Base-by-base conservation (phyloP, 1,140 invertebrate species). In the Medauroidea extradentata region DNA sequence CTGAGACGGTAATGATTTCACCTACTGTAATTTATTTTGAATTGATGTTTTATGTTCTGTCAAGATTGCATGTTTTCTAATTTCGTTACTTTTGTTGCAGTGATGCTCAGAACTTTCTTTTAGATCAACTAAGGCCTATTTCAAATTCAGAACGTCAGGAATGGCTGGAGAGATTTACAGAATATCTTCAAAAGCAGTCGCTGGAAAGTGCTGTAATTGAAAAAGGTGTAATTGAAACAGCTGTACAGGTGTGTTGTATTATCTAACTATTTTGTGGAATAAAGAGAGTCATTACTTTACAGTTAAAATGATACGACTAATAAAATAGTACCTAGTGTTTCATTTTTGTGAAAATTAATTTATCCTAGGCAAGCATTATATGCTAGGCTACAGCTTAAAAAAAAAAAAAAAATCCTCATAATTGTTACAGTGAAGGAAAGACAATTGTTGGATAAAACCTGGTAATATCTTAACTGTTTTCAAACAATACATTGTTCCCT, bases 131-230 rank as follows among this genome's bases (percentile, higher is more conserved):
- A 48, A 61, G 69, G 51, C 79, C 75, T 16, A 65, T 84, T 18
- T 70, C 78, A 54, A 72, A 78, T 60, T 56, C 70, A 18, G 73
- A 83, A 44, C 79, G 80, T 58, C 77, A 84, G 56, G 69, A 75
- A 61, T 83, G 79, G 74, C 64, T 90, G 1, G 85, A 81, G 54
- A 80, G 79, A 66, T 75, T 90, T 16, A 79, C 84, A 57, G 82
- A 84, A 56, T 78, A 82, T 65, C 71, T 89, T n/a, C 78, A 92
- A 66, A 86, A 85, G 41, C 88, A 92, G 69, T 83, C 86, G 61
- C 73, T 93, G 16, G 69, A 75, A 7, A 82, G 81, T 57, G 80
- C 86, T 8, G 83, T 89, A 53, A 82, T 96, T 44, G 85, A 87
- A 61, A 81, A 84, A 52, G 78, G 84, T 38, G 81, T 85, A 57